Conservation (phyloP, 35 echinoderm and acorn worm genomes). For the Antedon bifida region DNA sequence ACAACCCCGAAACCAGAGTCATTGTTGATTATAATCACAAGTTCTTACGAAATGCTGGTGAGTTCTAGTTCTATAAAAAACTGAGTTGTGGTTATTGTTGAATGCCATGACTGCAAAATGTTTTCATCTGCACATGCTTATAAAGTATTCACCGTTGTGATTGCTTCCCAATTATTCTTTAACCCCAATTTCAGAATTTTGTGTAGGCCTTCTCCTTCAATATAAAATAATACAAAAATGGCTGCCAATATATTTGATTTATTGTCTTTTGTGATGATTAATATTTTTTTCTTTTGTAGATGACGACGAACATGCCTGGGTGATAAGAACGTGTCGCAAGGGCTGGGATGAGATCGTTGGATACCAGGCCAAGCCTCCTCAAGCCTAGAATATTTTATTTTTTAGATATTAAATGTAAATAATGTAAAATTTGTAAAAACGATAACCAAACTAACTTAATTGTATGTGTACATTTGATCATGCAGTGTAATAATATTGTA, state of each 20-base stretch:
- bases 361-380: slow-evolving; percentile 24
- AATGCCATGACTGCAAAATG: no score
- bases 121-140: no score
- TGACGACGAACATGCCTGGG: slow-evolving; percentile 97
- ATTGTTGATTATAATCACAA: slow-evolving; percentile 97
- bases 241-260: no score
- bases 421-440: not conserved
- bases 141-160: no score
- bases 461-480: no score
- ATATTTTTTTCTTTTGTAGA: slow-evolving; percentile 44
- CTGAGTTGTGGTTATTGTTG: no score
- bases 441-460: not conserved
- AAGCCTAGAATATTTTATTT: not conserved
- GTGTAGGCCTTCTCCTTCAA: no score
- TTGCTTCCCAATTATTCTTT: no score
- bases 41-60: slow-evolving; percentile 98
- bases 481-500: no score
- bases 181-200: no score
- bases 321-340: slow-evolving; percentile 87
- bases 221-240: no score
- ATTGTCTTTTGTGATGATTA: no score
- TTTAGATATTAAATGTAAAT: not conserved
- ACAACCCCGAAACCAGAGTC: slow-evolving; percentile 68
- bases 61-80: slow-evolving; percentile 6
- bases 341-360: slow-evolving; percentile 99